Conservation (phyloP, 2,888 invertebrate genomes). For the Drosophila aldrichi region DNA sequence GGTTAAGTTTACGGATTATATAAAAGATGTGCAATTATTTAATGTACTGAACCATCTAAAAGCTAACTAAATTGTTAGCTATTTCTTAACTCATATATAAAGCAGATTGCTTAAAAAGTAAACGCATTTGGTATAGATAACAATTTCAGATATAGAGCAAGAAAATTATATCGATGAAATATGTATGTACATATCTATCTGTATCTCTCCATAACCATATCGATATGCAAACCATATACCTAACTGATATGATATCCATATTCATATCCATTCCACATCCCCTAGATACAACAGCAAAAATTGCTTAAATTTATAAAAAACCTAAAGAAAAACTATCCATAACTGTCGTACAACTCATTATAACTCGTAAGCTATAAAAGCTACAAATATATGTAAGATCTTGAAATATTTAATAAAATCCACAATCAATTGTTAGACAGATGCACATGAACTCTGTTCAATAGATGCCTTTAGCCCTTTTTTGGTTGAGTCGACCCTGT, state of each 20-base stretch:
- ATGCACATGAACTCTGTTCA: slow-evolving; percentile 4
- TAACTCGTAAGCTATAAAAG: not conserved
- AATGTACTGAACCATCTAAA: slow-evolving; percentile 16
- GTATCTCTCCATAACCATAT: too few relatives aligned
- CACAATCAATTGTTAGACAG: not conserved
- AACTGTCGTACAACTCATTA: not conserved
- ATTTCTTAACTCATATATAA: not conserved
- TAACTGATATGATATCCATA: too few relatives aligned
- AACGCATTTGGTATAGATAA: not conserved
- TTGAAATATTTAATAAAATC: not conserved
- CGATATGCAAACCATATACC: too few relatives aligned
- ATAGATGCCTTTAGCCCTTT: slow-evolving; percentile 28
- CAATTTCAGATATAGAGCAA: not conserved
- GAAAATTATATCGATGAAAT: too few relatives aligned
- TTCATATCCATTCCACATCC: too few relatives aligned
- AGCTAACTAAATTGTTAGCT: not conserved
- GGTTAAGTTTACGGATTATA: slow-evolving; percentile 40
- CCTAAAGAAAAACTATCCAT: not conserved
- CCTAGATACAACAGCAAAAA: too few relatives aligned
- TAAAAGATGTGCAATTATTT: slow-evolving; percentile 16
- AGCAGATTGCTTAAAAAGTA: not conserved
- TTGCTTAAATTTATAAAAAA: not conserved
- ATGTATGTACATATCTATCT: too few relatives aligned
- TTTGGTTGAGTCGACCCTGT: slow-evolving; percentile 24
- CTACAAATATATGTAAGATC: not conserved